Evolutionary conservation across 2,113 vertebrate species (phyloP).

Genomic region (Octodon degus): DNA sequence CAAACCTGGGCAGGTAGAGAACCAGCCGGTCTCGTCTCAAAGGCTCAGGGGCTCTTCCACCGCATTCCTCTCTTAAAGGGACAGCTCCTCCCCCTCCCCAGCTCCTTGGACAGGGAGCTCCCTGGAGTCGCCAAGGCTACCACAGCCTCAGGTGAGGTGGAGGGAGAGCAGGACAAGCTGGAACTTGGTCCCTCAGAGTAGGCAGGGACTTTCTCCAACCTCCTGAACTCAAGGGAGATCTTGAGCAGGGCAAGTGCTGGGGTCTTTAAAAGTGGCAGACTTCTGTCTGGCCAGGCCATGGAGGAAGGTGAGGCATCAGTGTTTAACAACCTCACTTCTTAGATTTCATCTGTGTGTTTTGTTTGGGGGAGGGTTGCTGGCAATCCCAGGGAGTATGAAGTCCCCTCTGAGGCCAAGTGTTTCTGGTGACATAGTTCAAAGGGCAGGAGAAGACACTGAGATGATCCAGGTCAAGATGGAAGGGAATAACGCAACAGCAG

Average conservation of each 20-base stretch:
- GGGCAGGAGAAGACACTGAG: background rate
- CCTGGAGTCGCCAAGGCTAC: background rate
- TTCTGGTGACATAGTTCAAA: background rate
- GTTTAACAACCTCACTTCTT: background rate
- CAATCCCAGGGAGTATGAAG: background rate
- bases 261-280: background rate
- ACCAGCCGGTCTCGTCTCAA: constrained; percentile 47
- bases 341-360: background rate
- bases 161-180: background rate
- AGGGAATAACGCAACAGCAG: background rate
- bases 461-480: background rate
- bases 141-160: background rate
- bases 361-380: background rate
- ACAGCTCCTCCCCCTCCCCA: constrained; percentile 44
- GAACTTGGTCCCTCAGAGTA: background rate
- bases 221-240: background rate
- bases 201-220: background rate
- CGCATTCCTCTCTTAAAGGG: constrained; percentile 77
- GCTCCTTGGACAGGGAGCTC: background rate
- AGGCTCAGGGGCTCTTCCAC: constrained; percentile 42
- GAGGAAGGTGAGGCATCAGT: background rate
- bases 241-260: no score
- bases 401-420: background rate
- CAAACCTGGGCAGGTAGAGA: constrained; percentile 80
- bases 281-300: no score